Base-by-base conservation (phyloP, 2,888 invertebrate genomes). In the Pharmacophagus antenor region DNA sequence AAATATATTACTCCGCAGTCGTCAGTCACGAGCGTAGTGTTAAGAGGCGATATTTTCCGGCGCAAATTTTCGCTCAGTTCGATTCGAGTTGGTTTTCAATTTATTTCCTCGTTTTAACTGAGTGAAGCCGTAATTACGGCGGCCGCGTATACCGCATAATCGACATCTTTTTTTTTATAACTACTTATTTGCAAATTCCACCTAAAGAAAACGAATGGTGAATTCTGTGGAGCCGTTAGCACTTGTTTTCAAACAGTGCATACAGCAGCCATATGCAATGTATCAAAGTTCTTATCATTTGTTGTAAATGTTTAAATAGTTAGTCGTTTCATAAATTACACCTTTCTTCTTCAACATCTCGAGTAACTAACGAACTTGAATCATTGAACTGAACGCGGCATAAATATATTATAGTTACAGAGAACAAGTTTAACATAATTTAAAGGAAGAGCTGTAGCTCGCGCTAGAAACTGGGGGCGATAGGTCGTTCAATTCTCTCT, bases 101-200 rank as follows among this genome's bases (percentile, higher is more conserved):
- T 88, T 85, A 87, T 88, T 85, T 84, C 75, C 78, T 75, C 80
- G 84, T 85, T 88, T 86, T 84, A 83, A 79, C 79, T 76, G 79
- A 84, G 78, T 84, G 85, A 82, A 77, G 82, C 77, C 79, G 83
- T 87, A 85, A 87, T 88, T 85, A 85, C 82, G 76, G 73, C 70
- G n/a, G 72, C 72, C 73, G 74, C 71, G 70, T 69, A 73, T 72
- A 71, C 79, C 80, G 77, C 81, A 80, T 82, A 80, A 83, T 79
- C 78, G 75, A 68, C 73, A 73, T 73, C 74, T 71, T 73, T 79
- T 77, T 79, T 77, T 79, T 73, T 64, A 12, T 66, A 44, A 8
- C n/a, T 27, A 27, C n/a, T n/a, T n/a, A n/a, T n/a, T n/a, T n/a
- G n/a, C n/a, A n/a, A n/a, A n/a, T n/a, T n/a, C n/a, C n/a, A n/a